Percentiles rank a stretch among this genome's conserved stretches.
phyloP scores from a whole-genome alignment of 2,113 vertebrate genomes.

The Cyanoderma ruficeps region DNA sequence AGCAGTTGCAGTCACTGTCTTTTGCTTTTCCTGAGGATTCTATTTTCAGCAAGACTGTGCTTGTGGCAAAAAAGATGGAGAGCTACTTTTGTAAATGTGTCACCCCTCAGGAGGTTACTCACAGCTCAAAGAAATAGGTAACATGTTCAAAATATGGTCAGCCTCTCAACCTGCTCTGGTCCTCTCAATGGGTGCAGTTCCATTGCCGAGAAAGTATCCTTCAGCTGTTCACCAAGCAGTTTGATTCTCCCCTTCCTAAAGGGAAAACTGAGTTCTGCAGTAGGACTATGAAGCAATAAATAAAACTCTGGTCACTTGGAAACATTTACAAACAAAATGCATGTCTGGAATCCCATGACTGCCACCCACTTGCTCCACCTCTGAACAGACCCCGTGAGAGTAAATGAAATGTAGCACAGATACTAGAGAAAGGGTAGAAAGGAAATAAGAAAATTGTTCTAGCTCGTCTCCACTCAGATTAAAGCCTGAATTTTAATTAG shows the following conservation, averaged over 20 bases:
- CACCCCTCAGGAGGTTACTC: conserved; percentile 6
- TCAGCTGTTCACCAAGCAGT: neutral
- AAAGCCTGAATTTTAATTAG: neutral
- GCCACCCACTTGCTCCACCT: neutral
- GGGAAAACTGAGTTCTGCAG: neutral
- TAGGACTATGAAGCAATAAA: neutral
- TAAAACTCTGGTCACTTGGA: neutral
- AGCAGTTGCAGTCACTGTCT: conserved; percentile 4
- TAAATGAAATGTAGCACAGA: neutral
- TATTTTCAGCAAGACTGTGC: conserved; percentile 18
- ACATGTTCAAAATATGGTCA: neutral
- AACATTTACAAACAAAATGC: neutral
- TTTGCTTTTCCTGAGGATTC: conserved; percentile 7
- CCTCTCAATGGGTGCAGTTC: neutral
- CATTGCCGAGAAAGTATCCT: neutral
- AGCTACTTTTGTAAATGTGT: conserved; percentile 16
- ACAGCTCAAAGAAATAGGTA: neutral
- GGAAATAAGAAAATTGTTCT: neutral
- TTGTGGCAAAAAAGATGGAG: neutral
- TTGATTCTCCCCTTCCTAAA: neutral
- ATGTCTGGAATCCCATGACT: neutral
- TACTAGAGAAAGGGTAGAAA: neutral
- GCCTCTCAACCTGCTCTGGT: neutral
- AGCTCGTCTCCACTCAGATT: neutral
- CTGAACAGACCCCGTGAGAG: neutral